Conservation (phyloP, 2,888 invertebrate genomes). For the Halocaridina rubra region DNA sequence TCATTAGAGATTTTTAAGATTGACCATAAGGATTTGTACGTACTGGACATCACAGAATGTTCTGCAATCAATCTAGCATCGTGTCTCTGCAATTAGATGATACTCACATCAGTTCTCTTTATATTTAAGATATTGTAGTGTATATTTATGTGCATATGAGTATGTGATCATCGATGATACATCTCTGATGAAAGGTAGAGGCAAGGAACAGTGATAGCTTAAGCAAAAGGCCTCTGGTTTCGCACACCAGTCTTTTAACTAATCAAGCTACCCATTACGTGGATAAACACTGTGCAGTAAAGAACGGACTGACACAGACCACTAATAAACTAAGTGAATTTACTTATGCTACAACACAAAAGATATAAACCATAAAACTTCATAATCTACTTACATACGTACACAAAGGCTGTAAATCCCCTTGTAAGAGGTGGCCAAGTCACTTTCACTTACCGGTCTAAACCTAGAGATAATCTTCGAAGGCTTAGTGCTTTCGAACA, state of each 20-base stretch:
- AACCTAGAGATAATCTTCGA: constrained; percentile 33
- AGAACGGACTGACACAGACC: background rate
- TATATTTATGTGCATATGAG: no score
- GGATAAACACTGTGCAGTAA: no score
- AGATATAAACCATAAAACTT: background rate
- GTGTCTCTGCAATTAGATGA: background rate
- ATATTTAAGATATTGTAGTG: no score
- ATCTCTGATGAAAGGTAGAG: no score
- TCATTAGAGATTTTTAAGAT: constrained; percentile 78
- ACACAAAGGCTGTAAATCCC: no score
- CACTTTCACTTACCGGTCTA: constrained; percentile 43
- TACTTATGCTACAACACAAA: background rate
- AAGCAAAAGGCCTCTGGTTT: no score
- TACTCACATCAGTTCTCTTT: background rate
- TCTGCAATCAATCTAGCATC: background rate
- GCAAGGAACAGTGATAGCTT: no score
- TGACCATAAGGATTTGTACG: constrained; percentile 60
- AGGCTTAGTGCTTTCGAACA: constrained; percentile 22
- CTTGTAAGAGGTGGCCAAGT: no score
- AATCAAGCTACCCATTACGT: no score
- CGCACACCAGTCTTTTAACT: no score
- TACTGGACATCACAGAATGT: constrained; percentile 14
- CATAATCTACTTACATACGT: background rate
- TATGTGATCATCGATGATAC: no score
- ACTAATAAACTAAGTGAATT: background rate